Percentiles rank a stretch among this genome's conserved stretches.
phyloP scores from a whole-genome alignment of 2,113 vertebrate genomes.

The Sinocyclocheilus maitianheensis region DNA sequence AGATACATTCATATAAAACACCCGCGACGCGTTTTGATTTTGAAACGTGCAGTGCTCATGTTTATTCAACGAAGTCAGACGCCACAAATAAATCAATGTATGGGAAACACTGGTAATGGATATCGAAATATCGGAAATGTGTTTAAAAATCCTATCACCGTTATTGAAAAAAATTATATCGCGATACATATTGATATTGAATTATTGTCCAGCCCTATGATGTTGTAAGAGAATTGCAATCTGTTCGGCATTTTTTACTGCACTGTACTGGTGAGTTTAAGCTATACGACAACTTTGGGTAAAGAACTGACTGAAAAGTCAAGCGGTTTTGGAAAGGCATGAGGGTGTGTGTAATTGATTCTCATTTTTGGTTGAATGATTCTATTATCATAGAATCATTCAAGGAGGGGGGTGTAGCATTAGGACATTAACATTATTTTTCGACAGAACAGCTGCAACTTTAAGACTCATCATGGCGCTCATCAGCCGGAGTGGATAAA shows the following conservation, averaged over 20 bases:
- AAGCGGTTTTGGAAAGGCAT: not conserved
- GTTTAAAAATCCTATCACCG: no score
- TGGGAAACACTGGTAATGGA: no score
- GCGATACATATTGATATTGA: no score
- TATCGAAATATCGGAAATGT: no score
- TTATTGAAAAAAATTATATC: no score
- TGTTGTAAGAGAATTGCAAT: not conserved
- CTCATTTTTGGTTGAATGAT: not conserved
- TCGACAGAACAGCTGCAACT: not conserved
- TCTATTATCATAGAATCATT: no score
- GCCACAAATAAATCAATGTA: no score
- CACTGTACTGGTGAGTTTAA: not conserved
- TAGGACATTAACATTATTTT: not conserved
- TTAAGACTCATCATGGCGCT: not conserved
- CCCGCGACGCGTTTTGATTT: no score
- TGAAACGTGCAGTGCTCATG: no score
- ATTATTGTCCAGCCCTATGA: no score
- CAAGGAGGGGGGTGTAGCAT: not conserved
- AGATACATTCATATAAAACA: no score
- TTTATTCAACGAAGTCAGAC: no score
- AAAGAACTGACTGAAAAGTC: not conserved
- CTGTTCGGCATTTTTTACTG: not conserved
- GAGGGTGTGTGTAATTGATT: not conserved
- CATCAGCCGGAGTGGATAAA: not conserved
- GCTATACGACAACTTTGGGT: not conserved